Conservation (phyloP, 2,113 vertebrate species). For the Calonectris borealis region DNA sequence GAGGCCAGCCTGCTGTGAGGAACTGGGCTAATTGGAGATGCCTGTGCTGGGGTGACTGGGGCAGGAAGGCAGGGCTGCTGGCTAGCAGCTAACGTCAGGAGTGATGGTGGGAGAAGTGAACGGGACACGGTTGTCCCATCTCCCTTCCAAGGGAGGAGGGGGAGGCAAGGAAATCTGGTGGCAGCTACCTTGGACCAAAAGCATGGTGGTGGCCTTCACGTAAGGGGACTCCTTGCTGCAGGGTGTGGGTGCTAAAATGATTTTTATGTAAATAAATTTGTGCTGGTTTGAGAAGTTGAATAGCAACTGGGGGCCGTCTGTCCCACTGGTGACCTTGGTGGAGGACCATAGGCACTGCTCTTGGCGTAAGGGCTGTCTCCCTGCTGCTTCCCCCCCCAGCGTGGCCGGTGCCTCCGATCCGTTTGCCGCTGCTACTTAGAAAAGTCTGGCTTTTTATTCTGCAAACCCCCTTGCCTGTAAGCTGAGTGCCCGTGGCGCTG, state of each 20-base stretch:
- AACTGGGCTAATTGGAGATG: background rate
- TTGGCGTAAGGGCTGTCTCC: background rate
- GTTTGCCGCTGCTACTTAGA: background rate
- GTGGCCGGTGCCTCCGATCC: background rate
- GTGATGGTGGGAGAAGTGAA: no score
- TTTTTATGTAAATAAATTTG: background rate
- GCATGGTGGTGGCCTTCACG: background rate
- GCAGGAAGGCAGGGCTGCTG: background rate
- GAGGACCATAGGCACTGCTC: background rate
- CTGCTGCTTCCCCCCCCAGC: background rate
- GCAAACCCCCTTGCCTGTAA: background rate
- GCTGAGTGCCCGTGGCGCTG: background rate
- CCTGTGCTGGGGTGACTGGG: background rate
- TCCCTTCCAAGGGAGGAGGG: background rate
- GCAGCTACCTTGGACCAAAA: background rate
- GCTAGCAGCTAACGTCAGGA: background rate
- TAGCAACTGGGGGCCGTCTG: no score
- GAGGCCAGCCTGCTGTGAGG: background rate
- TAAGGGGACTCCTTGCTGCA: background rate
- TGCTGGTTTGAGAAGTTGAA: background rate
- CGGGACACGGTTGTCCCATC: rapidly evolving
- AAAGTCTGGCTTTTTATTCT: background rate
- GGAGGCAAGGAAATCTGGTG: background rate
- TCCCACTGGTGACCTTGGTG: background rate
- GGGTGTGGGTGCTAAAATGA: background rate